These are phyloP conservation scores for Sepioteuthis lessoniana DNA, from an alignment of 2,888 invertebrate genomes.

Conservation along the genomic window DNA sequence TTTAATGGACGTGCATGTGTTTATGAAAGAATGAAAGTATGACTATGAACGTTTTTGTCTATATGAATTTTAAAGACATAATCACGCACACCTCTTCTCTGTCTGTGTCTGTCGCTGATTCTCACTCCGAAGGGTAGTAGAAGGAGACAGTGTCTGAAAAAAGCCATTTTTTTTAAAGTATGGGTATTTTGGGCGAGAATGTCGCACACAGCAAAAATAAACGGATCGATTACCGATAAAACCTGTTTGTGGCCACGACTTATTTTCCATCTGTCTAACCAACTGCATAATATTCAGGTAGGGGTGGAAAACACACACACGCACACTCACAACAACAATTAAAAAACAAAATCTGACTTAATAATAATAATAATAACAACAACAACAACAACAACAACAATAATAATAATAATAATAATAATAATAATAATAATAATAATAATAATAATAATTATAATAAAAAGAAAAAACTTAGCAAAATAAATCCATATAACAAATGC, in stretches of 20 bases:
- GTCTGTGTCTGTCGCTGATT: background rate
- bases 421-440: no score
- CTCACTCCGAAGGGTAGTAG: background rate
- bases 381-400: no score
- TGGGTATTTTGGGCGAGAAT: background rate
- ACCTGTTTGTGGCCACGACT: background rate
- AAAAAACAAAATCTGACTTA: no score
- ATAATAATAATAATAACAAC: no score
- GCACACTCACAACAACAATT: no score
- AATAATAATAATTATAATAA: no score
- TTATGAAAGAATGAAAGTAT: background rate
- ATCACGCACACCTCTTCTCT: background rate
- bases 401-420: no score
- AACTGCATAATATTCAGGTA: background rate
- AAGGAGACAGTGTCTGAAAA: background rate
- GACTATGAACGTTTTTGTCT: background rate
- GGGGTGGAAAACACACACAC: background rate
- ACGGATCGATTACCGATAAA: background rate
- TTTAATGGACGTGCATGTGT: no score
- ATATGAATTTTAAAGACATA: background rate
- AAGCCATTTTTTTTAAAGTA: background rate
- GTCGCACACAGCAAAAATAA: slow-evolving; percentile 5
- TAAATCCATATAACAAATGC: no score
- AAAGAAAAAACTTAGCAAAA: no score
- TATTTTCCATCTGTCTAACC: background rate